A percentile compares a stretch with the other conserved stretches of the same genome.
phyloP scores from a whole-genome alignment of 2,888 invertebrate genomes.

The Coremacera marginata region DNA sequence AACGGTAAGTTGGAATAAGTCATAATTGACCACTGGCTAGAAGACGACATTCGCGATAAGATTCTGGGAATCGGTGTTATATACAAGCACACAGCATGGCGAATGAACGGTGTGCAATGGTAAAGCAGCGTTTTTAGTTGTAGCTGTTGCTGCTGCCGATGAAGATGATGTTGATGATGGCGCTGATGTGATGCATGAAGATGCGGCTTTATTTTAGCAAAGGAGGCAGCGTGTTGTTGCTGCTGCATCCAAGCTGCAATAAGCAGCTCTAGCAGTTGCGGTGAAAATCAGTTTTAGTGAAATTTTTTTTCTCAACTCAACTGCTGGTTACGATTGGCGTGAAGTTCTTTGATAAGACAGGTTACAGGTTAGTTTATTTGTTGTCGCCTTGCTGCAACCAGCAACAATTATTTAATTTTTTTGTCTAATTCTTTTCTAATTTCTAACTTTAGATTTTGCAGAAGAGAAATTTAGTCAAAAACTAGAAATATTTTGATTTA shows the following conservation, averaged over 20 bases:
- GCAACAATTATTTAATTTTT: no score
- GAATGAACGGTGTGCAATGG: neutral
- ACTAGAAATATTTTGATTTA: no score
- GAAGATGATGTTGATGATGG: conserved; percentile 21
- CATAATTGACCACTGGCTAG: conserved; percentile 54
- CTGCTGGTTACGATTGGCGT: conserved; percentile 2
- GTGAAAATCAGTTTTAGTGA: neutral
- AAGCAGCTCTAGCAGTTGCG: neutral
- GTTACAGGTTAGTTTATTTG: no score
- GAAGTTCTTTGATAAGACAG: neutral
- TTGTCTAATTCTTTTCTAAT: no score
- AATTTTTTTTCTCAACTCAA: neutral
- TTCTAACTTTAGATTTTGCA: no score
- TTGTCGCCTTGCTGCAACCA: no score
- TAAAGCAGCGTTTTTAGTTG: neutral
- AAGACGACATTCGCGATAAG: conserved; percentile 45
- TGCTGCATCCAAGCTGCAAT: neutral
- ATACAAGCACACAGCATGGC: conserved; percentile 5
- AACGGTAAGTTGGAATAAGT: conserved; percentile 51
- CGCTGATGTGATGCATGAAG: conserved; percentile 15
- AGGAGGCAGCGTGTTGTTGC: neutral
- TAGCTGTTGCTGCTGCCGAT: neutral
- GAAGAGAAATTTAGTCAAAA: no score
- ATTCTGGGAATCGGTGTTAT: conserved; percentile 28
- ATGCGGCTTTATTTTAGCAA: conserved; percentile 5